Evolutionary conservation across 2,113 vertebrate genomes (phyloP), one percentile per base, ranked within the genome.

Genomic region (Dissostichus mawsoni): DNA sequence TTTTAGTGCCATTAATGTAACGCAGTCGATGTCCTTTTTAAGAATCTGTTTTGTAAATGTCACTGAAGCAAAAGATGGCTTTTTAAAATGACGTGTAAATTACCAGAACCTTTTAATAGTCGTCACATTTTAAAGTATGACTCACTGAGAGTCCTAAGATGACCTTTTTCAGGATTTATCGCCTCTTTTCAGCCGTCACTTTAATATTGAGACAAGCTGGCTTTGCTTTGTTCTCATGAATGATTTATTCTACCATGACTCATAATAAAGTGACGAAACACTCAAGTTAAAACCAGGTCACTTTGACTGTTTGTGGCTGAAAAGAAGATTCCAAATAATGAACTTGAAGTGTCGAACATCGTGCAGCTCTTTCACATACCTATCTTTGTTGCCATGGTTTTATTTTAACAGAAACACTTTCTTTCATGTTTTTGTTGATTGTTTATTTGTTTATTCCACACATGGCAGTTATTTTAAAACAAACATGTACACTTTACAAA

Each of bases 11-110:
- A 41, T 41, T 71, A 61, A 73, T 58, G 58, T 44, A n/a, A 17
- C 14, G 25, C 33, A 6, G 8, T 50, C 29, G 3, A 33, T 29
- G 23, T 78, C 55, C 44, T 4, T 75, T 87, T 61, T 44, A 53
- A 18, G 72, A 70, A 70, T 62, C 59, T 66, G 0, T 74, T 45
- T 41, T 55, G 47, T 20, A 65, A 69, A 82, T 78, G 68, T 76
- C 51, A 58, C 11, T 20, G 6, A 67, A 69, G 64, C 0, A 53
- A 58, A 48, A 62, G 36, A 16, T 5, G 41, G 11, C 14, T 71
- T 47, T 62, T 41, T 57, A 17, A 63, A 53, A 63, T 53, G 57
- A 50, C 36, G 11, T 47, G 47, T 50, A 51, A 62, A 71, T 68
- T 66, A 52, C 29, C 18, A 20, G 11, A 63, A 10, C 20, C 7